phyloP scores from a whole-genome alignment of 2,113 vertebrate species.

The Pituophis catenifer region DNA sequence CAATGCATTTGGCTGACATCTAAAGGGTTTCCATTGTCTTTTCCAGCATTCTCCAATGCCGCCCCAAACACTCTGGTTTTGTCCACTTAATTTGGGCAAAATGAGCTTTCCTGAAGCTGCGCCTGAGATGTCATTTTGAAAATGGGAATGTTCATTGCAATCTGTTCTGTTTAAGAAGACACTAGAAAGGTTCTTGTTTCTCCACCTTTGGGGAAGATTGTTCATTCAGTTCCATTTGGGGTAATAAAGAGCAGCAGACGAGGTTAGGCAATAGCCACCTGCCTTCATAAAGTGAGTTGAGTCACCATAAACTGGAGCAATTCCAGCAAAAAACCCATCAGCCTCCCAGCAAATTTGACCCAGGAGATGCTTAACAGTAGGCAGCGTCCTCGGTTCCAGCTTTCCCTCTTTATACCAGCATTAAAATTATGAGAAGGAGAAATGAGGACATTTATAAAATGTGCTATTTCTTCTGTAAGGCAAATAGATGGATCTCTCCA shows the following conservation, averaged over 20 bases:
- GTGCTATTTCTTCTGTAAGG: background rate
- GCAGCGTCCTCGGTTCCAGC: background rate
- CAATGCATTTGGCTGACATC: accelerated
- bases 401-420: background rate
- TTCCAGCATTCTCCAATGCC: accelerated
- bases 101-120: constrained; percentile 10
- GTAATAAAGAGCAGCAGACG: background rate
- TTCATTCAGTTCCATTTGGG: constrained; percentile 20
- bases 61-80: background rate
- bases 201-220: constrained; percentile 24
- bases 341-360: background rate
- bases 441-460: background rate
- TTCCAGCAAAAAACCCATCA: background rate
- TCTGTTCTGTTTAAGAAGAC: constrained; percentile 12
- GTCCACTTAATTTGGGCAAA: background rate
- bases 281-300: background rate
- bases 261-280: background rate
- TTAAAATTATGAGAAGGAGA: constrained; percentile 7
- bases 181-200: constrained; percentile 24
- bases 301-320: background rate
- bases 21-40: background rate
- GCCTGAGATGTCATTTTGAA: background rate
- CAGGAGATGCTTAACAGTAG: background rate
- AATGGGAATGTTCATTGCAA: constrained; percentile 11
- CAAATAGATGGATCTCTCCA: constrained; percentile 13